Base-by-base conservation (phyloP, 1,140 invertebrate species). In the Hermatobates lingyangjiaoensis region DNA sequence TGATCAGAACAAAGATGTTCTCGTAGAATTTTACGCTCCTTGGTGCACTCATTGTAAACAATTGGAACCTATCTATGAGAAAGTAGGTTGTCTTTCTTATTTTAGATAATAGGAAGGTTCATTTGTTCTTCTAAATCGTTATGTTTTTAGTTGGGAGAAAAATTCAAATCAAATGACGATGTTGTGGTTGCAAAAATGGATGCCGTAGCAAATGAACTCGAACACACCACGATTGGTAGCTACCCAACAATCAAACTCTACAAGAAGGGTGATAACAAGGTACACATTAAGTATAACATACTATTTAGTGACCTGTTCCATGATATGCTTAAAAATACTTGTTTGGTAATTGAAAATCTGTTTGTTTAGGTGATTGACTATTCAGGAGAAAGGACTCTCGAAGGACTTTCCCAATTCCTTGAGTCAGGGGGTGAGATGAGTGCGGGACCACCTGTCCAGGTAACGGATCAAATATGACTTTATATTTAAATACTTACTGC, bases 1-100 rank as follows among this genome's bases (percentile, higher is more conserved):
- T 52, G 81, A 98, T 65, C 80, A 79, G 59, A 73, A 67, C 34
- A 98, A 98, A 71, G 79, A 87, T 63, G 95, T 98, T 38, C 75
- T 99, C 53, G 93, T 99, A 57, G 93, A 98, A 74, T 99, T 98
- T 72, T 98, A 96, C 70, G 92, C 92, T 30, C 91, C 93, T 53
- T 98, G 94, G 94, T 89, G 86, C 65, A 83, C 88, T 54, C 93
- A 98, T 66, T 98, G 94, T 75, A 95, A 97, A 67, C 86, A 96
- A 65, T 71, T 98, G 57, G 86, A 74, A 56, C 95, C 95, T 25
- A 96, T 96, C 67, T 98, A 92, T 68, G 92, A 98, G 56, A 62
- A 68, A 58, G 71, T 74, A 51, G 7, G 7, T 34, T 34, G 7
- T 34, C 15, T 34, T 34, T n/a, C n/a, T n/a, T n/a, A n/a, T n/a